Evolutionary conservation across 2,113 vertebrate species (phyloP).

Genomic region (Ia io): DNA sequence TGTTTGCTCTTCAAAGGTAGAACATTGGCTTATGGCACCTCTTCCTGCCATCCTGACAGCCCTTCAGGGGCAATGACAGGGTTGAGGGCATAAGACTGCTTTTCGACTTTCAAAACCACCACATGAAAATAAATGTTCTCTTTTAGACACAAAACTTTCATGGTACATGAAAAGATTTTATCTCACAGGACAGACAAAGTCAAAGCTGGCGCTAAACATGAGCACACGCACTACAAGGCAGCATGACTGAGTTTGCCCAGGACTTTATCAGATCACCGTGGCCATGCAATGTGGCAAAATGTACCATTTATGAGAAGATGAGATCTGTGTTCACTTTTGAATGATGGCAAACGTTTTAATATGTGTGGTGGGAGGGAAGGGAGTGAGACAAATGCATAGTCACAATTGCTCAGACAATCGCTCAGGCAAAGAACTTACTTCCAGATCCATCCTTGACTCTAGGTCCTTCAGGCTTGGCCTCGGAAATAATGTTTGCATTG

Average conservation of each 20-base stretch:
- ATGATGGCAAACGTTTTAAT: neutral
- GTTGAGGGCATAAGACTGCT: neutral
- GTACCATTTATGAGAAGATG: neutral
- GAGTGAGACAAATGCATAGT: neutral
- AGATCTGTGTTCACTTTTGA: neutral
- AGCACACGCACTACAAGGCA: neutral
- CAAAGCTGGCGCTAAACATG: neutral
- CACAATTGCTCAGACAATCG: neutral
- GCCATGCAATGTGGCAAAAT: neutral
- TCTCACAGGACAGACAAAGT: neutral
- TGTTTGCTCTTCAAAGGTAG: neutral
- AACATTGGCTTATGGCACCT: neutral
- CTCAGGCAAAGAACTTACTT: constrained; percentile 86
- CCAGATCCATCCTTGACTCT: constrained; percentile 94
- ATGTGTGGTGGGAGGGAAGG: neutral
- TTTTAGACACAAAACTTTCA: neutral
- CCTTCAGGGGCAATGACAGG: neutral
- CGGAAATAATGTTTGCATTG: constrained; percentile 89
- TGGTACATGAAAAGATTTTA: neutral
- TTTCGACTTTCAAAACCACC: neutral
- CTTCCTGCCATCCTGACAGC: neutral
- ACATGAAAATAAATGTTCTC: neutral
- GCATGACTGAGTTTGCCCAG: neutral
- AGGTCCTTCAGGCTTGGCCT: constrained; percentile 88
- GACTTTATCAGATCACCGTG: neutral